Evolutionary conservation across 1,140 invertebrate genomes (phyloP).

Genomic region (Aethina tumida): DNA sequence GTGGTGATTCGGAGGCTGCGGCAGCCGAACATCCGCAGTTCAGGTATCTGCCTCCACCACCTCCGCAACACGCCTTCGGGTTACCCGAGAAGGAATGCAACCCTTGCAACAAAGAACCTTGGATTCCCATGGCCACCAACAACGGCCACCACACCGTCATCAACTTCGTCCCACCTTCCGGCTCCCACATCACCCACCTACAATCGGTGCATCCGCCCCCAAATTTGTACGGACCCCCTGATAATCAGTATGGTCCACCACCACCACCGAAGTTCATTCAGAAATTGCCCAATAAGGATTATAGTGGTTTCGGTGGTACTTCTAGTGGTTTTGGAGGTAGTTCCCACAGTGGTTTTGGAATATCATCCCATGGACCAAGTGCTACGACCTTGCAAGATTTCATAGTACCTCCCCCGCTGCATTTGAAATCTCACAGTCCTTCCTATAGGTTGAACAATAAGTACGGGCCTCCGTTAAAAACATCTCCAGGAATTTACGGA

Average conservation of each 20-base stretch:
- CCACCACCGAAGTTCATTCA: too few relatives aligned
- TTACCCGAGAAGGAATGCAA: conserved; percentile 47
- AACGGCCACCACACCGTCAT: conserved; percentile 24
- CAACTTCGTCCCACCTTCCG: conserved; percentile 23
- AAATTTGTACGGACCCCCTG: conserved; percentile 22
- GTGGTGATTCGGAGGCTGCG: conserved; percentile 16
- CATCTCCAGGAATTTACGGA: conserved; percentile 22
- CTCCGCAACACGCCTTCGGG: neutral
- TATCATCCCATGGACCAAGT: too few relatives aligned
- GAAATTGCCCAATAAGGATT: too few relatives aligned
- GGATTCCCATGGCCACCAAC: conserved; percentile 56
- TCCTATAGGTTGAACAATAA: too few relatives aligned
- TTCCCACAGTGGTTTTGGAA: conserved; percentile 5
- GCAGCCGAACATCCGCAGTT: conserved; percentile 12
- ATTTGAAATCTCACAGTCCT: too few relatives aligned
- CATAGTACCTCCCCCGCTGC: conserved; percentile 8
- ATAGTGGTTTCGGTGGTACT: too few relatives aligned
- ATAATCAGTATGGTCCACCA: conserved; percentile 18
- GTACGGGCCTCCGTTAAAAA: too few relatives aligned
- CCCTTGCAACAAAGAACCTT: conserved; percentile 64
- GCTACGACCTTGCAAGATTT: too few relatives aligned
- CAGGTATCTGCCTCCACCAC: conserved; percentile 12
- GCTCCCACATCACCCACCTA: conserved; percentile 3
- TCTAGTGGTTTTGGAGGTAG: too few relatives aligned
- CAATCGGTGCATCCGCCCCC: conserved; percentile 12